Percentiles rank a stretch among this genome's conserved stretches.
Evolutionary conservation across 2,113 vertebrate genomes (phyloP).

Genomic region (Turnix velox): DNA sequence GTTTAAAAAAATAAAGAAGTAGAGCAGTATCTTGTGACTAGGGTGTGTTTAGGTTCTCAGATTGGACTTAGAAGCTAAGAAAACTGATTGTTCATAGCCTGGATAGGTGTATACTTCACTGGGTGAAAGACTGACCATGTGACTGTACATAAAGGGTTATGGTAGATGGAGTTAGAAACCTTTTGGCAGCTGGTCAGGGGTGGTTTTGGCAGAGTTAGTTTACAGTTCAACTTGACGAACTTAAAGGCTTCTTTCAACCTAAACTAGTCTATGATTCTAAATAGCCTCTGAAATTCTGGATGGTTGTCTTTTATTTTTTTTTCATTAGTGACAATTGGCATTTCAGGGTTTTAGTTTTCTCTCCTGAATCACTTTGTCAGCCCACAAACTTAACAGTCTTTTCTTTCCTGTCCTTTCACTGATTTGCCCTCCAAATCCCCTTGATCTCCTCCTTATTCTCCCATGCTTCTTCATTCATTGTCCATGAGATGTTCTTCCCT

Average conservation of each 20-base stretch:
- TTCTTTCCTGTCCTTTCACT: not conserved
- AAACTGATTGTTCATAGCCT: not conserved
- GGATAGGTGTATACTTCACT: not conserved
- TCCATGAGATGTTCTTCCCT: not conserved
- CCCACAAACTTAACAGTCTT: not conserved
- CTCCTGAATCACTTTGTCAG: not conserved
- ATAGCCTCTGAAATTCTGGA: not conserved
- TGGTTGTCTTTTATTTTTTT: not conserved
- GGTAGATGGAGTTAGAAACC: not conserved
- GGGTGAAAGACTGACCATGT: not conserved
- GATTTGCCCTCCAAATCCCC: fast-evolving
- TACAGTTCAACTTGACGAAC: no score
- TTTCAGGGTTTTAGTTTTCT: not conserved
- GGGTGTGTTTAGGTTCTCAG: not conserved
- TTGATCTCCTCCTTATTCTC: not conserved
- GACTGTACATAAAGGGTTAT: not conserved
- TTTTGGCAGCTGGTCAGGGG: not conserved
- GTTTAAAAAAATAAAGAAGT: not conserved
- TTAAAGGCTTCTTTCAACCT: no score
- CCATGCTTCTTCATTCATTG: not conserved
- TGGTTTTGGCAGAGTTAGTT: no score
- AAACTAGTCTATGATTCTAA: not conserved
- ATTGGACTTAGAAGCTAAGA: not conserved
- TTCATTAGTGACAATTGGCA: not conserved
- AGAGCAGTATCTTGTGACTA: not conserved